phyloP scores from a whole-genome alignment of 1,140 invertebrate species.

The Drosophila persimilis region DNA sequence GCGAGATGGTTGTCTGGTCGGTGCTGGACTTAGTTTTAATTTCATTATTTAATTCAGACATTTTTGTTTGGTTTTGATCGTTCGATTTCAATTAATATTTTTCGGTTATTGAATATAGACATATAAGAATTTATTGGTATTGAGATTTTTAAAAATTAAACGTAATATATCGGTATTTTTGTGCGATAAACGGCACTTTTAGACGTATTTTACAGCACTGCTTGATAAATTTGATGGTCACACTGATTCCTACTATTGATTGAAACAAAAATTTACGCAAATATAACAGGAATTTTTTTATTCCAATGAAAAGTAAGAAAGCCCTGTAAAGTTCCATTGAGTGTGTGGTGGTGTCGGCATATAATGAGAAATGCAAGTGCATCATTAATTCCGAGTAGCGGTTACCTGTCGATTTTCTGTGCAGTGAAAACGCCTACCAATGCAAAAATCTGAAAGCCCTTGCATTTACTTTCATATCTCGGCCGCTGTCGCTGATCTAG shows the following conservation, averaged over 20 bases:
- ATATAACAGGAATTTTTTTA: slow-evolving; percentile 48
- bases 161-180: background rate
- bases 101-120: no score
- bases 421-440: slow-evolving; percentile 47
- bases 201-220: no score
- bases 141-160: no score
- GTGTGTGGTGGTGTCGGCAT: background rate
- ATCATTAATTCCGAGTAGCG: slow-evolving; percentile 3
- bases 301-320: slow-evolving; percentile 73
- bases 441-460: slow-evolving; percentile 13
- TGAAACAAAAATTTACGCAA: slow-evolving; percentile 60
- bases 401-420: slow-evolving; percentile 7
- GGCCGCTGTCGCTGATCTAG: background rate
- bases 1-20: no score
- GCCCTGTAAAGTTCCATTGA: background rate
- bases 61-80: no score
- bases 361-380: background rate
- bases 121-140: no score
- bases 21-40: no score
- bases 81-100: no score
- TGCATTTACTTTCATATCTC: no score
- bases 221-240: background rate
- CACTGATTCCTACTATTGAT: slow-evolving; percentile 35
- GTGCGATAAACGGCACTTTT: no score
- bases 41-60: no score